Evolutionary conservation across 53 echinoderm and acorn worm genomes (phyloP).

Genomic region (Arbacia lixula): DNA sequence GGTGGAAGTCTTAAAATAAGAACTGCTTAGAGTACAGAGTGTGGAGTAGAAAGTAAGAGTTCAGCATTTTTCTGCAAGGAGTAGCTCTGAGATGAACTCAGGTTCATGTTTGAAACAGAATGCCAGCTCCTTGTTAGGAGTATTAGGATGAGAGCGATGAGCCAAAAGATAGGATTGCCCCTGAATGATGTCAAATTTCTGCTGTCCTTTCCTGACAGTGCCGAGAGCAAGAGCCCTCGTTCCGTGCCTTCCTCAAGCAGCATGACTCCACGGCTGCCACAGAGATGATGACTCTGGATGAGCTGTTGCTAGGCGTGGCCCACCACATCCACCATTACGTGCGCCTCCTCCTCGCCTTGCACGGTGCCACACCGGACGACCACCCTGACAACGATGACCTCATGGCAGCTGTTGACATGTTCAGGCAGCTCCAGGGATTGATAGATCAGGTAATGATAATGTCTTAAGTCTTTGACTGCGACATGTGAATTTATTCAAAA

Average conservation of each 20-base stretch:
- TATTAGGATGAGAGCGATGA: too few species aligned
- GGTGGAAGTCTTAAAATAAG: too few species aligned
- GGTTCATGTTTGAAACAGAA: too few species aligned
- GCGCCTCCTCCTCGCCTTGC: constrained; percentile 72
- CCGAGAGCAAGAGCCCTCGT: constrained; percentile 90
- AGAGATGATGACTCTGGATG: constrained; percentile 81
- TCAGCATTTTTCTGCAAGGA: too few species aligned
- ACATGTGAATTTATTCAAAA: too few species aligned
- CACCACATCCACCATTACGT: constrained; percentile 82
- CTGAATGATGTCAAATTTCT: too few species aligned
- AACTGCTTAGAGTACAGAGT: too few species aligned
- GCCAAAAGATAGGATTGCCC: too few species aligned
- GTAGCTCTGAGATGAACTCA: too few species aligned
- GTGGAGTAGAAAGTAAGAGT: too few species aligned
- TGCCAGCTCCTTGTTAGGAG: too few species aligned
- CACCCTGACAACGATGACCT: constrained; percentile 84
- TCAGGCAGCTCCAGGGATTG: constrained; percentile 74
- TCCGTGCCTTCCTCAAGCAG: constrained; percentile 82
- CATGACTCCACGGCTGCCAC: constrained; percentile 74
- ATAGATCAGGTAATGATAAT: constrained; percentile 77
- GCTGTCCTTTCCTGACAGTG: constrained; percentile 62
- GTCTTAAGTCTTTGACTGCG: too few species aligned
- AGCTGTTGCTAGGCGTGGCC: constrained; percentile 76
- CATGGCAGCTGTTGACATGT: constrained; percentile 64
- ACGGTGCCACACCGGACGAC: constrained; percentile 84